Evolutionary conservation across 1,140 invertebrate genomes (phyloP), one percentile per base, ranked within the genome.

Genomic region (Hycleus phaleratus): DNA sequence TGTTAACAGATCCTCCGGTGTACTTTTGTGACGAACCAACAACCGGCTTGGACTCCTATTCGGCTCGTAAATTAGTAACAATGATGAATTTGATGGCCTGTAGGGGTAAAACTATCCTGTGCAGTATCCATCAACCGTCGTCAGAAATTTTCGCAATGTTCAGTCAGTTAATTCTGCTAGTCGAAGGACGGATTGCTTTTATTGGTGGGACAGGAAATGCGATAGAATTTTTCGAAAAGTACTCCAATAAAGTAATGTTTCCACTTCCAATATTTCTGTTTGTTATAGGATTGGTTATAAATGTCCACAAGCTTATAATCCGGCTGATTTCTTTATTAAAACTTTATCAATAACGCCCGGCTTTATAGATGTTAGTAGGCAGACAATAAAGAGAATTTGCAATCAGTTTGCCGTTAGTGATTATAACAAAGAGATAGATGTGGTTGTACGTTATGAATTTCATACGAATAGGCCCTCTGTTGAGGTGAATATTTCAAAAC

Each of bases 11-110:
- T 77, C 95, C 95, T 0, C 85, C 90, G 3, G 78, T 98, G 26
- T 74, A 98, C 57, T 97, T 98, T 73, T 93, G 95, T 71, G 96
- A 98, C 71, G 96, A 98, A 69, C 94, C 95, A 3, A 98, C 95
- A 0, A 96, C 88, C 0, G 88, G 95, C 0, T 73, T 97, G 44
- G 95, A 98, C 73, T 91, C 94, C 0, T 94, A 85, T 66, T 95
- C 94, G 68, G 95, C 95, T 0, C 84, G 88, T 63, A 91, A 90
- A 71, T 75, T 97, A 44, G 82, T 97, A n/a, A 75, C 78, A 2
- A 82, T 88, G 63, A 78, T 93, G 70, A 83, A 83, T 42, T 74
- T 76, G 25, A 81, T 87, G 68, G 81, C 85, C 1, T 70, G 72
- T 1, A 72, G 77, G 51, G 88, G 90, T 12, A 88, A 90, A 67